A percentile compares a stretch with the other conserved stretches of the same genome.
These are phyloP conservation scores for Gopherus evgoodei DNA, from an alignment of 2,113 vertebrate genomes.

Conservation along the genomic window DNA sequence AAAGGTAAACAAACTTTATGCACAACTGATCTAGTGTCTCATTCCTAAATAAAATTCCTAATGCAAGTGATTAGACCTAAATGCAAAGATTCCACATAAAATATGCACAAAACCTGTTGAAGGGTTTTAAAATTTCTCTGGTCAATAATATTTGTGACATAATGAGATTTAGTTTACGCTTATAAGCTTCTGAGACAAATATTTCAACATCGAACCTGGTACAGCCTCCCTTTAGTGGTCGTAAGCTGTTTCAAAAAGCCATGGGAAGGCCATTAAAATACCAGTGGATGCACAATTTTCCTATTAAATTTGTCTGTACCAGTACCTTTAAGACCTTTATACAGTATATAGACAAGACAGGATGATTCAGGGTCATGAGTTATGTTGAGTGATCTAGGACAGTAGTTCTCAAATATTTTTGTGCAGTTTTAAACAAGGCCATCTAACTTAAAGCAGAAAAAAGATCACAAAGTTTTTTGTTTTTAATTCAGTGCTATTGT, in stretches of 20 bases:
- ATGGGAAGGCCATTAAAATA: background rate
- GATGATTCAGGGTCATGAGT: constrained; percentile 48
- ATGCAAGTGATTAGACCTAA: too few relatives aligned
- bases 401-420: background rate
- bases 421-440: constrained; percentile 48
- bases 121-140: background rate
- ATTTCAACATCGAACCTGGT: background rate
- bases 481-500: constrained; percentile 55
- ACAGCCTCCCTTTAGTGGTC: background rate
- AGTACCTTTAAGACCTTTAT: constrained; percentile 37
- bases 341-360: constrained; percentile 7
- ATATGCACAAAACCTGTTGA: too few relatives aligned
- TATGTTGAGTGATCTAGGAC: background rate
- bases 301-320: constrained; percentile 12
- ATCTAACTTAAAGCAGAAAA: constrained; percentile 64
- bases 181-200: background rate
- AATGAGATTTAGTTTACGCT: background rate
- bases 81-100: too few relatives aligned
- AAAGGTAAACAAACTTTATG: background rate
- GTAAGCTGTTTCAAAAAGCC: background rate
- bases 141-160: background rate
- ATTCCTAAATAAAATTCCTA: background rate
- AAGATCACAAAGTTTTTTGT: constrained; percentile 24
- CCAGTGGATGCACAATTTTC: background rate
- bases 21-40: background rate